Conservation (phyloP, 2,797 vertebrate species). For the Paguma larvata region DNA sequence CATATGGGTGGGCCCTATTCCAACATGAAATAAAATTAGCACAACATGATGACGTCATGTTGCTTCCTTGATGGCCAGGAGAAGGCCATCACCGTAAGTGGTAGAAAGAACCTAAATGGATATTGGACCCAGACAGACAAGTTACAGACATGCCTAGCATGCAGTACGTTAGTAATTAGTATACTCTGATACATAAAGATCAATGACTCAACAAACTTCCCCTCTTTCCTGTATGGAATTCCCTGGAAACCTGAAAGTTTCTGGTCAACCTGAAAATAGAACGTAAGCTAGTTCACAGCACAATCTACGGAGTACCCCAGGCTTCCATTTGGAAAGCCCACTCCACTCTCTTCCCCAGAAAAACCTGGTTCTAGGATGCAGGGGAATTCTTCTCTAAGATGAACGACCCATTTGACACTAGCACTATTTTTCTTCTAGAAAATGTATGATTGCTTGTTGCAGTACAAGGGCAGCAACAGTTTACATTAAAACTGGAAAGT, state of each 20-base stretch:
- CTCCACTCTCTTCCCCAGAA: background rate
- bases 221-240: background rate
- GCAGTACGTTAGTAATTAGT: background rate
- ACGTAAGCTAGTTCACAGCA: background rate
- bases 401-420: background rate
- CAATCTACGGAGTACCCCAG: background rate
- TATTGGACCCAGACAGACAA: background rate
- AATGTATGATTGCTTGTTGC: background rate
- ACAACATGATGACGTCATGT: background rate
- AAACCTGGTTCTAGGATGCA: background rate
- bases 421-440: background rate
- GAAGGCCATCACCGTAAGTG: background rate
- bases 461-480: background rate
- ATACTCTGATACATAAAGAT: background rate
- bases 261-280: background rate
- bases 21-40: background rate
- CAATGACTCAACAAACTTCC: background rate
- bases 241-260: background rate
- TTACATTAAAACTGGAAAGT: background rate
- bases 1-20: background rate
- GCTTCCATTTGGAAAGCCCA: background rate
- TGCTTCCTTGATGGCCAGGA: background rate
- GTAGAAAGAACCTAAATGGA: background rate
- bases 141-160: background rate
- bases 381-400: background rate